Conservation (phyloP, 2,888 invertebrate species). For the Chelonus formosanus region DNA sequence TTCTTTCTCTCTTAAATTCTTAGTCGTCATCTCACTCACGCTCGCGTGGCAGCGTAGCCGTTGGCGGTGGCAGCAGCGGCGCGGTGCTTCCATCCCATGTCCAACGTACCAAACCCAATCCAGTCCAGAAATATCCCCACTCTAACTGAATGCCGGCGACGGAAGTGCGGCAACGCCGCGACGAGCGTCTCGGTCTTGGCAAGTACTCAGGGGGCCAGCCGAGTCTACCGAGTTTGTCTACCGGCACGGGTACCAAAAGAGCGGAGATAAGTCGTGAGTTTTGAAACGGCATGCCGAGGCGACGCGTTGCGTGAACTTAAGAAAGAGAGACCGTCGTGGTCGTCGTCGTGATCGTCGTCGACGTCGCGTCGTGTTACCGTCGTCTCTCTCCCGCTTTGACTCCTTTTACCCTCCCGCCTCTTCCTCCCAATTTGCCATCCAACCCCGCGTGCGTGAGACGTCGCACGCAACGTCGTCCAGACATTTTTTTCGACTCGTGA, state of each 20-base stretch:
- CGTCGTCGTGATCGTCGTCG: slow-evolving; percentile 29
- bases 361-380: slow-evolving; percentile 33
- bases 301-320: slow-evolving; percentile 45
- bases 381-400: slow-evolving; percentile 16
- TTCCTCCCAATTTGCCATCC: slow-evolving; percentile 16
- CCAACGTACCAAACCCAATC: slow-evolving; percentile 49
- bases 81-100: slow-evolving; percentile 33
- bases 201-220: slow-evolving; percentile 60
- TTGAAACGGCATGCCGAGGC: slow-evolving; percentile 53
- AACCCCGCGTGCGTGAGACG: slow-evolving; percentile 34
- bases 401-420: slow-evolving; percentile 21
- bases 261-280: slow-evolving; percentile 56
- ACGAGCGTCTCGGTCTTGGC: slow-evolving; percentile 61
- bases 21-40: slow-evolving; percentile 28
- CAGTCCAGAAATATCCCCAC: slow-evolving; percentile 56
- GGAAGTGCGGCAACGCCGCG: slow-evolving; percentile 63
- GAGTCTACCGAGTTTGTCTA: slow-evolving; percentile 64
- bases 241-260: slow-evolving; percentile 60
- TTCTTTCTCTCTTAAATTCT: slow-evolving; percentile 2
- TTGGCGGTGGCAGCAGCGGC: slow-evolving; percentile 26
- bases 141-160: slow-evolving; percentile 50
- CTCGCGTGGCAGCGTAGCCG: slow-evolving; percentile 35
- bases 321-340: slow-evolving; percentile 24
- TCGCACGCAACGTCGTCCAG: slow-evolving; percentile 35
- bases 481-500: slow-evolving; percentile 33